Base-by-base conservation (phyloP, 64 coral and sea anemone genomes). In the Montipora efflorescens region DNA sequence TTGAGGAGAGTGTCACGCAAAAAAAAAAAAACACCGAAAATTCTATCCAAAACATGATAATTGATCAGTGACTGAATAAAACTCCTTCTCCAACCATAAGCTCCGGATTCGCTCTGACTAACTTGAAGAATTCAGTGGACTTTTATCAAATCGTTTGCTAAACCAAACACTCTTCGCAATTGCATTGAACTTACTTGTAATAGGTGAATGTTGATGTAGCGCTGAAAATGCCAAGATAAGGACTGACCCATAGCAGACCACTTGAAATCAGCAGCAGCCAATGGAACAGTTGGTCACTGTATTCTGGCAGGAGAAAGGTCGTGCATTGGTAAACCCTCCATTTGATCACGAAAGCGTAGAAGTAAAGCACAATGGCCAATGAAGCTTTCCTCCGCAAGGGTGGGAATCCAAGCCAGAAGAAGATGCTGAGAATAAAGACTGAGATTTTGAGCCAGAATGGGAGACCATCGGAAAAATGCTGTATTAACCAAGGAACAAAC, bases 371-470 rank as follows among this genome's bases (percentile, higher is more conserved):
- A 3, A 93, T 13, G 4, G 92, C 92, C 4, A 88, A 5, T 4
- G 84, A 77, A 21, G 92, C 82, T 44, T 79, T 69, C 6, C 36
- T 62, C 22, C 92, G 59, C 5, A 93, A 36, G 1, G 92, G 92
- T 10, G 92, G 92, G 18, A 93, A 93, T 8, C 92, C 92, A 13
- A 64, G 62, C 92, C 92, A 93, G 53, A 93, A 93, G 77, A 93
- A 93, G 44, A 88, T 36, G 10, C 92, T 93, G 3, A 93, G 76
- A 47, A 48, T 84, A 14, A 93, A 20, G 5, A 80, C 77, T 9
- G 71, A 48, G 59, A 67, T 58, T 10, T 88, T 80, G 7, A 93
- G 83, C 92, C 92, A 93, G 0, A 5, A 0, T 0, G 92, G 92
- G 2, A 88, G 67, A 46, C 59, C 77, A 36, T 93, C 59, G 36